Evolutionary conservation across 2,888 invertebrate species (phyloP), one percentile per base, ranked within the genome.

Genomic region (Chloroclystis v-ata): DNA sequence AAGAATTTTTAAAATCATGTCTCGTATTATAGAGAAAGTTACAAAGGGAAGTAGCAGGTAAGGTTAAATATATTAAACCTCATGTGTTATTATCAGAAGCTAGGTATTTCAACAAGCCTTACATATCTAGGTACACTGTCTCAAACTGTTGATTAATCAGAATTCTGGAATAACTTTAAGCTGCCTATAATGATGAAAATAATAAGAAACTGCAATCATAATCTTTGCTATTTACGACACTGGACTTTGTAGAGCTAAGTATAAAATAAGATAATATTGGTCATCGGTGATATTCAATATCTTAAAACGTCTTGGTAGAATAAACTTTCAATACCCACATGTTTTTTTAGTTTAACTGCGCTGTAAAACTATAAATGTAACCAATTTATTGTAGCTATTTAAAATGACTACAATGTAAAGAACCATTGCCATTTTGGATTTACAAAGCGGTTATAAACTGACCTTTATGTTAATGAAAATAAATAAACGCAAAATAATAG

Each of bases 381-480:
- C 61, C 64, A 72, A 75, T 74, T 75, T 75, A 74, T 65, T 60
- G 65, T 67, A 56, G 65, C 61, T 63, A 69, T 73, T 67, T 67
- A 72, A 63, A 63, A 63, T 59, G 60, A 24, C 61, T 60, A 63
- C 62, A 65, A 60, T 54, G 56, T 61, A 52, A 35, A 30, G 29
- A 20, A 12, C 37, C 44, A 49, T 47, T 45, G 54, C 50, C 52
- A 33, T 43, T 47, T 50, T 28, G 30, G 40, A 32, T 46, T 26
- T 35, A 43, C 45, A 37, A 28, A 40, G 45, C 37, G 10, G 13
- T 33, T 42, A 41, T 42, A 25, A 16, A 28, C 35, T 46, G 50
- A 50, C 43, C 50, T 46, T 50, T 43, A 43, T 9, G 42, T 45
- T 10, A 43, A 43, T 50, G 35, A 46, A 40, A 46, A 43, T 46